Percentiles rank a stretch among this genome's conserved stretches.
These are phyloP conservation scores for Microvelia longipes DNA, from an alignment of 1,140 invertebrate genomes.

Conservation along the genomic window DNA sequence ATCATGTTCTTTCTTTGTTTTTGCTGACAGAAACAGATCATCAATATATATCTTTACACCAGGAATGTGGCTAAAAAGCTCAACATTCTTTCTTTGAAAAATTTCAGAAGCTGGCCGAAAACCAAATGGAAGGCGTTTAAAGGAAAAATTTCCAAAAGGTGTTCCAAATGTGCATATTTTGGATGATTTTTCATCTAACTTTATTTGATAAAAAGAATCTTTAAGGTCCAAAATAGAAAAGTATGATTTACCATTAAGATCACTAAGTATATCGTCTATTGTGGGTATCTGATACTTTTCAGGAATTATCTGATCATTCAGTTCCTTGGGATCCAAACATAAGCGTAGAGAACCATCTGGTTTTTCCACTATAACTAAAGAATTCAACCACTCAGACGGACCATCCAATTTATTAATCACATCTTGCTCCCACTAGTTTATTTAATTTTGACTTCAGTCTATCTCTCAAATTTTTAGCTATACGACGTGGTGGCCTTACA, in stretches of 20 bases:
- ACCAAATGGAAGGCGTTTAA: not conserved
- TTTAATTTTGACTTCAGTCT: slow-evolving; percentile 5
- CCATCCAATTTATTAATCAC: not conserved
- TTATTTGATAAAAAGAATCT: not conserved
- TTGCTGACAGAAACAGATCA: too few species aligned
- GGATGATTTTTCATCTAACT: not conserved
- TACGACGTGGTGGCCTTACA: slow-evolving; percentile 4
- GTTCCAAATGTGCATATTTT: not conserved
- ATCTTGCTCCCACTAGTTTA: slow-evolving; percentile 6
- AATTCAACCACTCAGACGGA: slow-evolving; percentile 7
- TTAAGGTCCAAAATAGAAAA: not conserved
- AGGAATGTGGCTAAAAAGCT: not conserved
- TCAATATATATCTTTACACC: too few species aligned
- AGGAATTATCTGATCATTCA: not conserved
- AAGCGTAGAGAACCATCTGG: slow-evolving; percentile 7
- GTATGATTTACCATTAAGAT: not conserved
- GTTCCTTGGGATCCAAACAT: slow-evolving; percentile 3
- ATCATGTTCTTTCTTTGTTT: too few species aligned
- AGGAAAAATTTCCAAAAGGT: not conserved
- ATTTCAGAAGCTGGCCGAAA: not conserved
- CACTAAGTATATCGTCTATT: not conserved
- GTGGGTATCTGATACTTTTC: slow-evolving; percentile 1
- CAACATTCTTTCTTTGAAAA: not conserved
- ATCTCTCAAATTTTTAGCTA: slow-evolving; percentile 8
- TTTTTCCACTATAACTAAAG: slow-evolving; percentile 8